These are phyloP conservation scores for Hippocampus guttulatus DNA, from an alignment of 2,113 vertebrate species.

Conservation along the genomic window DNA sequence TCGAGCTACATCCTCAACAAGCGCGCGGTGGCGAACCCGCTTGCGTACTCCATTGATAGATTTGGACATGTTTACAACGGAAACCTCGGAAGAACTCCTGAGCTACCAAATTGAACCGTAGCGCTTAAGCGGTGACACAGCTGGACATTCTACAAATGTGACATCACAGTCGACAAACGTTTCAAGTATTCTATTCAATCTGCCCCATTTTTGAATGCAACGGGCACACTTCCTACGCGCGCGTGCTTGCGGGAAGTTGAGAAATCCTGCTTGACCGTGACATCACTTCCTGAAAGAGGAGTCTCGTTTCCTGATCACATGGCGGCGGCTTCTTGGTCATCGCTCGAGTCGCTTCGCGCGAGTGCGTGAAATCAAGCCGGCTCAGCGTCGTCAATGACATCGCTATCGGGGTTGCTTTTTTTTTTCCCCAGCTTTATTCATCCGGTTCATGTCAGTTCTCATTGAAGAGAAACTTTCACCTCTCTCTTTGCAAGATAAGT, in stretches of 20 bases:
- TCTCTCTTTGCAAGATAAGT: no score
- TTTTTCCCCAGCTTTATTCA: no score
- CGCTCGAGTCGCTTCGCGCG: not conserved
- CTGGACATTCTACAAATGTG: not conserved
- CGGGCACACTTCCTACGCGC: not conserved
- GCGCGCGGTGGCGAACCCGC: no score
- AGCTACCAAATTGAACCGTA: not conserved
- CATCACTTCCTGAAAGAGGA: constrained; percentile 55
- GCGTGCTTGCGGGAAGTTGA: constrained; percentile 13
- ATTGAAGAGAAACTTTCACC: no score
- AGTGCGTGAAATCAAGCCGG: not conserved
- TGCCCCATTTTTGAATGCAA: not conserved
- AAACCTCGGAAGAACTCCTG: no score
- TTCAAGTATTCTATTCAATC: not conserved
- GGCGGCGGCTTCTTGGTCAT: constrained; percentile 1
- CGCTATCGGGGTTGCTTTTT: no score
- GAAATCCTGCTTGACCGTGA: constrained; percentile 28
- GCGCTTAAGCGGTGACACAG: not conserved
- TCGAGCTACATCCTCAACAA: no score
- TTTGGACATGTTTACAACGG: no score
- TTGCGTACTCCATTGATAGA: no score
- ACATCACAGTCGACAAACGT: not conserved
- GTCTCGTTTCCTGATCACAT: constrained; percentile 51
- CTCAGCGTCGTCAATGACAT: no score
- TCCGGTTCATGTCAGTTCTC: no score